phyloP scores from a whole-genome alignment of 2,113 vertebrate genomes.

The Pelmatolapia mariae region DNA sequence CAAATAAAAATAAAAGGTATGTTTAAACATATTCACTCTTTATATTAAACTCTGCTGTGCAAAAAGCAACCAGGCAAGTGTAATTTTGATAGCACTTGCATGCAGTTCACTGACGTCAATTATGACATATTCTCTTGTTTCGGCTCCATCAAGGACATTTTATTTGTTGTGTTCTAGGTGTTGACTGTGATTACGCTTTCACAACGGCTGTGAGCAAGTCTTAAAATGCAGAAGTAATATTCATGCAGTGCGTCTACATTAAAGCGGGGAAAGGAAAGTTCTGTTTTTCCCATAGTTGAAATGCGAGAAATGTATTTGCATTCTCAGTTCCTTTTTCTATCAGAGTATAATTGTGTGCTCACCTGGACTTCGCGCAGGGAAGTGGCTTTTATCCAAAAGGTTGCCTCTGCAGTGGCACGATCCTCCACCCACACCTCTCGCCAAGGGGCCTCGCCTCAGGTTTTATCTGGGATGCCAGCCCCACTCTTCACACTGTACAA shows the following conservation, averaged over 20 bases:
- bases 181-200: neutral
- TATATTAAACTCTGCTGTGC: neutral
- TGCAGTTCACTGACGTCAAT: neutral
- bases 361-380: conserved; percentile 29
- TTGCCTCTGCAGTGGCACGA: conserved; percentile 24
- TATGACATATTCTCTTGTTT: neutral
- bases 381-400: conserved; percentile 57
- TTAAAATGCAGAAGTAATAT: neutral
- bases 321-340: neutral
- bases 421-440: conserved; percentile 38
- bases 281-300: neutral
- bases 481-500: conserved; percentile 35
- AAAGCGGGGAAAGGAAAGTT: neutral
- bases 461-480: conserved; percentile 30
- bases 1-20: neutral
- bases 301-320: neutral
- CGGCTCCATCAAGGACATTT: neutral
- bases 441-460: conserved; percentile 23
- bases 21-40: neutral
- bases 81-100: neutral
- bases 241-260: neutral
- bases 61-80: neutral
- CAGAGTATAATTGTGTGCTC: conserved; percentile 21
- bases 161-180: neutral
- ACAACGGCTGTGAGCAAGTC: neutral